Conservation (phyloP, 1,140 invertebrate genomes). For the Trachymyrmex cornetzi region DNA sequence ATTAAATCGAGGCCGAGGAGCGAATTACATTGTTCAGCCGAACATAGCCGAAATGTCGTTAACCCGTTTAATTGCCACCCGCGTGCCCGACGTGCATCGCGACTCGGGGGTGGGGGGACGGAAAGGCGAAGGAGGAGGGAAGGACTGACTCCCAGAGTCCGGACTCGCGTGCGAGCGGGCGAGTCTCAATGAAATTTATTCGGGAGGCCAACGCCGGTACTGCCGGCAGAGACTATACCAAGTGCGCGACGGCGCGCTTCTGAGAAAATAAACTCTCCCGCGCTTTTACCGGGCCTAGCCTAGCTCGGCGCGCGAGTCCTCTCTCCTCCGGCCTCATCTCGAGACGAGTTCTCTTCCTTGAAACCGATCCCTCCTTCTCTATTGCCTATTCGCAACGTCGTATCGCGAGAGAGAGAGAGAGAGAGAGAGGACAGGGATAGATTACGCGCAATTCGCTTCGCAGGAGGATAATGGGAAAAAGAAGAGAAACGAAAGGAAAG, state of each 20-base stretch:
- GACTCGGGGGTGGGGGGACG: neutral
- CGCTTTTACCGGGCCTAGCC: slow-evolving; percentile 43
- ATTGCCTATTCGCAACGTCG: slow-evolving; percentile 21
- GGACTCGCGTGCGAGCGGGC: slow-evolving; percentile 40
- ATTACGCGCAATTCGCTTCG: slow-evolving; percentile 37
- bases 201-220: slow-evolving; percentile 38
- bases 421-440: neutral
- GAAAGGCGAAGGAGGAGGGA: neutral
- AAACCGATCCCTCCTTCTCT: slow-evolving; percentile 58
- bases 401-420: slow-evolving; percentile 1
- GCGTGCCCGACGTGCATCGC: slow-evolving; percentile 25
- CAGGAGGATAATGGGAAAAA: slow-evolving; percentile 30
- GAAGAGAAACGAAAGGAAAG: slow-evolving; percentile 49
- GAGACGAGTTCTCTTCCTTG: slow-evolving; percentile 68
- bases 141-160: neutral
- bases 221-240: slow-evolving; percentile 50
- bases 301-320: slow-evolving; percentile 30
- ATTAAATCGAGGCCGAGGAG: slow-evolving; percentile 33
- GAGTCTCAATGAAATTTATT: slow-evolving; percentile 69
- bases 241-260: slow-evolving; percentile 59
- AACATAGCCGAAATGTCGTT: slow-evolving; percentile 60
- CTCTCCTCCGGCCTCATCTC: slow-evolving; percentile 54
- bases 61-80: slow-evolving; percentile 57
- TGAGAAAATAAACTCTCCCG: slow-evolving; percentile 77
- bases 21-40: slow-evolving; percentile 41